phyloP scores from a whole-genome alignment of 2,113 vertebrate species.

The Trematocara unimaculatum region DNA sequence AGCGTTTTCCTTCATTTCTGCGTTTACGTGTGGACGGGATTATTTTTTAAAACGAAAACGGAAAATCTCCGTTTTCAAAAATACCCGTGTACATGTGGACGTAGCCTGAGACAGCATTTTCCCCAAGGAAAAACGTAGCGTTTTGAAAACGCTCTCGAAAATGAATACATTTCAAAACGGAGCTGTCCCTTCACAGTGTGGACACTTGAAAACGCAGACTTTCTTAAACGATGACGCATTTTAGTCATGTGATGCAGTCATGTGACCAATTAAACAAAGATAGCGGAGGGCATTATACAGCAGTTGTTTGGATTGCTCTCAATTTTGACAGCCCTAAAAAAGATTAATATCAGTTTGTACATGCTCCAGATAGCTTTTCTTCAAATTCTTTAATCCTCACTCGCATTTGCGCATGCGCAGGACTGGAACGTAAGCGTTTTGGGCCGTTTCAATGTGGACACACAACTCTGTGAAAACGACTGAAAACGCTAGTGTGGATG shows the following conservation, averaged over 20 bases:
- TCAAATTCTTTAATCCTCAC: neutral
- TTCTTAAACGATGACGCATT: fast-evolving
- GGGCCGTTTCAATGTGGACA: neutral
- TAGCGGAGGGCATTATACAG: fast-evolving
- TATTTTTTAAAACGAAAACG: too few relatives aligned
- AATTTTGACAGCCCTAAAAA: neutral
- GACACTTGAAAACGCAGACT: neutral
- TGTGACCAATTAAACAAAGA: neutral
- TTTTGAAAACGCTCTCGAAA: neutral
- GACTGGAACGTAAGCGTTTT: neutral
- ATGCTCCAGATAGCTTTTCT: neutral
- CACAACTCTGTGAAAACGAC: neutral
- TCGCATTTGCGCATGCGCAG: neutral
- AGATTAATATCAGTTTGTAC: neutral
- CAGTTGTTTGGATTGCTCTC: neutral
- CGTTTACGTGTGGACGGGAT: too few relatives aligned
- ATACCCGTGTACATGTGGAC: too few relatives aligned
- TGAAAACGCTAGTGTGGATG: neutral
- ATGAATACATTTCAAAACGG: neutral
- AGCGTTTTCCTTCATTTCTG: too few relatives aligned
- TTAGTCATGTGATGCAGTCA: neutral
- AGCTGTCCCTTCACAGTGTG: neutral
- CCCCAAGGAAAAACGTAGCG: neutral
- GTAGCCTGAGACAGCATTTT: neutral
- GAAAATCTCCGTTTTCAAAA: too few relatives aligned